These are phyloP conservation scores for Lamprotornis superbus DNA, from an alignment of 2,113 vertebrate genomes.

Conservation along the genomic window DNA sequence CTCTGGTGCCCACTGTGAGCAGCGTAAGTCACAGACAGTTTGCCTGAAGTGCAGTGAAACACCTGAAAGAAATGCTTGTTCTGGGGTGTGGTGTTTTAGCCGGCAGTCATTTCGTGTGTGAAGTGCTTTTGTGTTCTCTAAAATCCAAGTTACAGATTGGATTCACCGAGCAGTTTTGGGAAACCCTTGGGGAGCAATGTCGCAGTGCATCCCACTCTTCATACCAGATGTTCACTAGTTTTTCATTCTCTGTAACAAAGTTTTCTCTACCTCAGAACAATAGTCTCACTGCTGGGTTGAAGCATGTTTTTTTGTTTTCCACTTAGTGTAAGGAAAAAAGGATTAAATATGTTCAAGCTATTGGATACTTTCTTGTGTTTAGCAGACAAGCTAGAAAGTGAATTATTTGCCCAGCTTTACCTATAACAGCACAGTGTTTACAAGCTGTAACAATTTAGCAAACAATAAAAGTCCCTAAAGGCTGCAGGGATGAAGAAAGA, in stretches of 20 bases:
- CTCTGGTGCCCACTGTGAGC: constrained; percentile 78
- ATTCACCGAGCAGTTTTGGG: background rate
- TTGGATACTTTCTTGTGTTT: background rate
- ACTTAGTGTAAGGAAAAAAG: background rate
- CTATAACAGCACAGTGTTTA: background rate
- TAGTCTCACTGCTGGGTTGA: background rate
- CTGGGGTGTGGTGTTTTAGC: background rate
- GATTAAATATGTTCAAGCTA: background rate
- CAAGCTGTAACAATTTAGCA: background rate
- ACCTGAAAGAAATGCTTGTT: background rate
- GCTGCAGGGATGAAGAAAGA: background rate
- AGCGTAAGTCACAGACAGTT: constrained; percentile 73
- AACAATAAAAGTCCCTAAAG: background rate
- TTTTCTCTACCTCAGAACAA: background rate
- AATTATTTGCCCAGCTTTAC: background rate
- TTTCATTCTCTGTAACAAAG: background rate
- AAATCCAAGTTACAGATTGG: background rate
- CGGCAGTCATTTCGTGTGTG: background rate
- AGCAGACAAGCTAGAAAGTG: background rate
- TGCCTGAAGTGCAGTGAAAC: background rate
- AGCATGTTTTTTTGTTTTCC: background rate
- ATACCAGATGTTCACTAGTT: background rate
- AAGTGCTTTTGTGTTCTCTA: background rate
- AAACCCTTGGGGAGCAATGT: background rate
- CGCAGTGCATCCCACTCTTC: background rate